Conservation (phyloP, 1,140 invertebrate species). For the Calephelis nemesis region DNA sequence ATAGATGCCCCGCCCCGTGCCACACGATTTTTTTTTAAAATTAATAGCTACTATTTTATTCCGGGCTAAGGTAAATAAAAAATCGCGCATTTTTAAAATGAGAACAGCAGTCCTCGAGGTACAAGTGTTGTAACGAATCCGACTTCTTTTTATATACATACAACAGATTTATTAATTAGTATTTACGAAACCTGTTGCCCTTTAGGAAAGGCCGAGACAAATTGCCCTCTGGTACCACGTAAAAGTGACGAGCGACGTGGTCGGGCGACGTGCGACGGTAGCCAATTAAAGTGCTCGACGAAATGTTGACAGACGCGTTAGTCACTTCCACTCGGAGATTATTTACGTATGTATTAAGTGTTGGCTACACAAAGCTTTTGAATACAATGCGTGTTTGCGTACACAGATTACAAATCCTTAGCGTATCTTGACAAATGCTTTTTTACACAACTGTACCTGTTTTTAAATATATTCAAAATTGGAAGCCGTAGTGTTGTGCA, state of each 20-base stretch:
- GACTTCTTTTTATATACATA: too few species aligned
- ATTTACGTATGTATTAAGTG: constrained; percentile 19
- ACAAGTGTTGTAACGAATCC: too few species aligned
- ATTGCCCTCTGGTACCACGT: constrained; percentile 32
- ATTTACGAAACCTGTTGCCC: constrained; percentile 7
- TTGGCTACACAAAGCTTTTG: constrained; percentile 17
- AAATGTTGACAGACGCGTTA: constrained; percentile 34
- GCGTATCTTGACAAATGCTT: constrained; percentile 14
- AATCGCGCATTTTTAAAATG: too few species aligned
- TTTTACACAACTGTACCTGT: neutral
- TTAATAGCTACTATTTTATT: too few species aligned
- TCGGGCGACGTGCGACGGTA: constrained; percentile 36
- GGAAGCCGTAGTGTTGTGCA: neutral
- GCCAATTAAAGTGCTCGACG: constrained; percentile 37
- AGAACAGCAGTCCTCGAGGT: too few species aligned
- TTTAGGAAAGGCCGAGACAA: constrained; percentile 4
- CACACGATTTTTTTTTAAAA: too few species aligned
- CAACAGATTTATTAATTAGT: neutral
- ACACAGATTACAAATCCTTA: constrained; percentile 4
- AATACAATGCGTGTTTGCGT: constrained; percentile 13
- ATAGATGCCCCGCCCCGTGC: too few species aligned
- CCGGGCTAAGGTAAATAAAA: too few species aligned
- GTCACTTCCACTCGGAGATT: constrained; percentile 14
- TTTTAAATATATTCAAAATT: neutral
- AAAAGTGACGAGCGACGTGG: constrained; percentile 36